Percentiles rank a stretch among this genome's conserved stretches.
Conservation (phyloP, 2,113 vertebrate genomes). For the Ptilonorhynchus violaceus region DNA sequence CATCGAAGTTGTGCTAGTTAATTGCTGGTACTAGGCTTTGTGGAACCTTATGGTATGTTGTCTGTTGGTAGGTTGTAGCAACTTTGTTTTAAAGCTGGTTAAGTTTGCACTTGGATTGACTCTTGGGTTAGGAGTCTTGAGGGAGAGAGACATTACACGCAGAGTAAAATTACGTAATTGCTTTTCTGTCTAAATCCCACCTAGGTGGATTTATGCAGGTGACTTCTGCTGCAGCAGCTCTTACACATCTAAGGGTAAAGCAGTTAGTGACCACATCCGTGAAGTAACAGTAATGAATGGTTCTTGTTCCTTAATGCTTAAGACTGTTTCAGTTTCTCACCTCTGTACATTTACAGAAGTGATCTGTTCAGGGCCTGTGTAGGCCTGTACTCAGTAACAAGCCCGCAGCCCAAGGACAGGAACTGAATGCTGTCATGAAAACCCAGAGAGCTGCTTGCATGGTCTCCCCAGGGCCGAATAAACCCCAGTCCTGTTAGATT, state of each 20-base stretch:
- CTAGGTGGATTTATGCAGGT: neutral
- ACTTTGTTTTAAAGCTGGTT: neutral
- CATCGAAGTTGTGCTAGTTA: neutral
- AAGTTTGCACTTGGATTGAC: neutral
- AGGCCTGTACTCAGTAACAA: neutral
- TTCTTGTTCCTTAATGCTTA: neutral
- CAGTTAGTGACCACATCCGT: neutral
- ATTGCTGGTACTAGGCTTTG: accelerated
- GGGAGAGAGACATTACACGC: neutral
- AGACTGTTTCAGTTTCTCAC: neutral
- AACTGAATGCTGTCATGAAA: accelerated
- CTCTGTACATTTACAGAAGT: neutral
- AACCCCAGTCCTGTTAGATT: neutral
- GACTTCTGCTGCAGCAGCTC: neutral
- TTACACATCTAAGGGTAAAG: neutral
- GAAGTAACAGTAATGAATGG: neutral
- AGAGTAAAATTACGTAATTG: neutral
- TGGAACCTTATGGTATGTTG: accelerated
- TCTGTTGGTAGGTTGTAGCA: neutral
- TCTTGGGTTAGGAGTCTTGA: neutral
- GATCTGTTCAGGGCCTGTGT: neutral
- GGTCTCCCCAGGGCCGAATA: accelerated
- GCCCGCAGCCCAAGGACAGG: neutral
- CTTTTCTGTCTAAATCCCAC: neutral
- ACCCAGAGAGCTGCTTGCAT: neutral